A percentile compares a stretch with the other conserved stretches of the same genome.
phyloP scores from a whole-genome alignment of 2,888 invertebrate genomes.

The Cryptus viduatorius region DNA sequence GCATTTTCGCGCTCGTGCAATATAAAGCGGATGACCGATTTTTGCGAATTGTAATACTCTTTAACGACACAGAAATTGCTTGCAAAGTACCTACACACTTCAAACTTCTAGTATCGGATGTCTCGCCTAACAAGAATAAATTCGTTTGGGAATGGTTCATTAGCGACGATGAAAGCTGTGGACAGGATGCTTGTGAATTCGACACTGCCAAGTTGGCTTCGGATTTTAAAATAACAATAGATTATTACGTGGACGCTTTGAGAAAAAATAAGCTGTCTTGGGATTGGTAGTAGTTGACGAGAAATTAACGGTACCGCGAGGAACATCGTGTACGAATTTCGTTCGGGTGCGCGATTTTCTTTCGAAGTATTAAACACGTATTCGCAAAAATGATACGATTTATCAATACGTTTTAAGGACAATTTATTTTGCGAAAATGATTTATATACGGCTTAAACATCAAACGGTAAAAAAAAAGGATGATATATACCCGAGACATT shows the following conservation, averaged over 20 bases:
- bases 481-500: too few relatives aligned
- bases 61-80: not conserved
- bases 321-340: too few relatives aligned
- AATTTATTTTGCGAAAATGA: too few relatives aligned
- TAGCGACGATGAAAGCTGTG: not conserved
- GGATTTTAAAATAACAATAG: not conserved
- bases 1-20: not conserved
- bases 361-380: too few relatives aligned
- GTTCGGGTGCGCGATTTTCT: too few relatives aligned
- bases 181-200: conserved; percentile 12
- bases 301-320: not conserved
- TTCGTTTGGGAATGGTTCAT: conserved; percentile 18
- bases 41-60: not conserved
- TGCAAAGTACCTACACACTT: not conserved
- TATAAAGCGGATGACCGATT: not conserved
- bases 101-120: not conserved
- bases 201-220: not conserved
- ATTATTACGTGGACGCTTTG: not conserved
- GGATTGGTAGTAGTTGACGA: not conserved
- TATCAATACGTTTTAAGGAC: too few relatives aligned
- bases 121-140: conserved; percentile 22
- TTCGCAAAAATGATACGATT: too few relatives aligned
- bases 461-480: too few relatives aligned
- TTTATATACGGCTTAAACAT: too few relatives aligned
- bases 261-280: not conserved